Base-by-base conservation (phyloP, 1,140 invertebrate species). In the Diprion similis region DNA sequence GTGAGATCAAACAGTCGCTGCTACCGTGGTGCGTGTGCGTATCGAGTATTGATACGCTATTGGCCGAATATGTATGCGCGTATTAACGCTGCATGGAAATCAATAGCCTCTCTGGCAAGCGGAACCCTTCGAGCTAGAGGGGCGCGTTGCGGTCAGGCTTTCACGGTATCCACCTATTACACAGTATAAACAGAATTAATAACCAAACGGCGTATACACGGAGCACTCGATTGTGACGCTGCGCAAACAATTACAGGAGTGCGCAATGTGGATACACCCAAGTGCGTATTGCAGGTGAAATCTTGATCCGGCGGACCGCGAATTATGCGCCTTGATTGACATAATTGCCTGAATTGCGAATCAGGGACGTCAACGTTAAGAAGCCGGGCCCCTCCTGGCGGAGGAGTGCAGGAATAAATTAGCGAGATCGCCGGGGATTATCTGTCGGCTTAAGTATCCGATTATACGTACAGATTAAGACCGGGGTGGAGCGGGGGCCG, bases 131-230 rank as follows among this genome's bases (percentile, higher is more conserved):
- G 24, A 3, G 51, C 8, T 59, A 4, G 51, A 17, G 51, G 51
- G 51, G 11, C 51, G 51, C 9, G 51, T 17, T 59, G 51, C n/a
- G 45, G 65, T 68, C 70, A 47, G 47, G 73, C 78, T 75, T 65
- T 68, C 78, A 79, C 78, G 77, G 77, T 71, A 79, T 79, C 71
- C 71, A 51, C 72, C 78, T 78, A 79, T 79, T 79, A 79, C 75
- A 75, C 78, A 79, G 71, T 78, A 70, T 71, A 79, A 79, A 78
- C 75, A 75, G 68, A 70, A 78, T 74, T 71, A 68, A 66, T 66
- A 70, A 17, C 8, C 71, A 72, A 76, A 59, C 51, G 9, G 24
- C 24, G 24, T 37, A 37, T 37, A 37, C 24, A 6, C 6, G 24
- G 2, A 37, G 24, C 24, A 3, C 24, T 37, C 24, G 24, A 37